Base-by-base conservation (phyloP, 2,113 vertebrate species). In the Labeo rohita region DNA sequence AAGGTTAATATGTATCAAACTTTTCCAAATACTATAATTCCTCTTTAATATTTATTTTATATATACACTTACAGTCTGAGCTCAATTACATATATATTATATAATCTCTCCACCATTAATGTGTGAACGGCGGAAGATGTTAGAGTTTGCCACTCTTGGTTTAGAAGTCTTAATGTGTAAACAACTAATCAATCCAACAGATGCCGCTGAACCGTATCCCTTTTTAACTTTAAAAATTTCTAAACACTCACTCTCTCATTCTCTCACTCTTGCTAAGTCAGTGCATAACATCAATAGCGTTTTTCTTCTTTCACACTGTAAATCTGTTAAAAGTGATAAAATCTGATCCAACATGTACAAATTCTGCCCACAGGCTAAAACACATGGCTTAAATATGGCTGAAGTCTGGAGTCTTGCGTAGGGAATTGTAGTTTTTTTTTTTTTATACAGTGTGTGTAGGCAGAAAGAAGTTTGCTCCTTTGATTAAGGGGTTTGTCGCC, bases 401-500 rank as follows among this genome's bases (percentile, higher is more conserved):
- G 73, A 79, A 5, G 68, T 72, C 85, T 76, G 59, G 85, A 86
- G 70, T 83, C 72, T 52, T 65, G 54, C 18, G 76, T 2, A 72
- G 70, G 59, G 21, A 66, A 23, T 85, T 80, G 39, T 72, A 49
- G 34, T 81, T 72, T 56, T 47, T 61, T 61, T 61, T 61, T 65
- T 65, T 12, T 59, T 21, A 61, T 59, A 61, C 56, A 50, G 21
- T 78, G 3, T 61, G 36, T 84, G 68, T 15, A 75, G 52, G 76
- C 49, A 8, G 50, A 39, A 56, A 43, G 39, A 49, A 49, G 52
- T 28, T 5, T 8, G 18, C 13, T 70, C 50, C 72, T 88, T 5
- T 54, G 9, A 79, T 87, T 84, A 85, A 61, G 65, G 65, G 47
- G 90, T 54, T 50, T 94, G 90, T 28, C 95, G 94, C 49, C 78